These are phyloP conservation scores for Odontamblyopus rebecca DNA, from an alignment of 2,797 vertebrate genomes.

Conservation along the genomic window DNA sequence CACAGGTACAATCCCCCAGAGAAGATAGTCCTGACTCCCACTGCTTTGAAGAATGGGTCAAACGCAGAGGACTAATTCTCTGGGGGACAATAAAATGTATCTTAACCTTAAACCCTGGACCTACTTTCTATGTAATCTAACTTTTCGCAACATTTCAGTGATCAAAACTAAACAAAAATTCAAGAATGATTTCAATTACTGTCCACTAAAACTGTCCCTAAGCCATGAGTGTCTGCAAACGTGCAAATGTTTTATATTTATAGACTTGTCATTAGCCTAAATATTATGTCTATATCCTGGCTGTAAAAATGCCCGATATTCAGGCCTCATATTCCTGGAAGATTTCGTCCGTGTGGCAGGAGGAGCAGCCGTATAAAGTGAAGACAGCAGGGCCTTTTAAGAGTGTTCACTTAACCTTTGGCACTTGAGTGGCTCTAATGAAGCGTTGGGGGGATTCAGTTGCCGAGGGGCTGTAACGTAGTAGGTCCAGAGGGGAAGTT, in stretches of 20 bases:
- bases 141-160: too few relatives aligned
- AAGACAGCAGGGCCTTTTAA: constrained; percentile 35
- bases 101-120: too few relatives aligned
- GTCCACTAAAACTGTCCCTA: neutral
- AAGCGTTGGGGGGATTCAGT: constrained; percentile 52
- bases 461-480: constrained; percentile 48
- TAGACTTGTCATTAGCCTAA: neutral
- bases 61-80: too few relatives aligned
- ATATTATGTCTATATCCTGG: neutral
- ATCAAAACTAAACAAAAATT: too few relatives aligned
- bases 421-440: constrained; percentile 47
- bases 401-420: constrained; percentile 50
- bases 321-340: constrained; percentile 23
- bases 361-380: constrained; percentile 7
- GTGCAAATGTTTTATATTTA: neutral
- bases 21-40: too few relatives aligned
- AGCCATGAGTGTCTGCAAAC: neutral
- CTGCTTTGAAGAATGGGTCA: too few relatives aligned
- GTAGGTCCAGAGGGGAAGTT: constrained; percentile 47
- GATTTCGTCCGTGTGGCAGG: constrained; percentile 6
- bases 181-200: too few relatives aligned
- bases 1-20: too few relatives aligned
- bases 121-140: too few relatives aligned
- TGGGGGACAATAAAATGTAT: too few relatives aligned
- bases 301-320: constrained; percentile 13